phyloP scores from a whole-genome alignment of 1,140 invertebrate species.

The Mactra quadrangularis region DNA sequence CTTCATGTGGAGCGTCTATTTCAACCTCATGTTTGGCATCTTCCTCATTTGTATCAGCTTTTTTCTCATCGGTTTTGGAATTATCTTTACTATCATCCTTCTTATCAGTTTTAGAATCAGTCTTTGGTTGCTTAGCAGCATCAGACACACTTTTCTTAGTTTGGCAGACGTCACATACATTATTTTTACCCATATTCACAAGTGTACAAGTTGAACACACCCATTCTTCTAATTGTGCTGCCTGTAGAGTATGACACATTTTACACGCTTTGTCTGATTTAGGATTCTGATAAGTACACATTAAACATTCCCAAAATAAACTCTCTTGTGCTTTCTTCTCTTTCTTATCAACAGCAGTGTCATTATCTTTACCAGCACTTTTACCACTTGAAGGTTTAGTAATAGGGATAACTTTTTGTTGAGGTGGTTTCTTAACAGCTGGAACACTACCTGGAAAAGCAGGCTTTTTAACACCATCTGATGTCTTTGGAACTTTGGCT shows the following conservation, averaged over 20 bases:
- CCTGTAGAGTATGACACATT: slow-evolving; percentile 52
- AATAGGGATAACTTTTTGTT: background rate
- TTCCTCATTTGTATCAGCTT: slow-evolving; percentile 24
- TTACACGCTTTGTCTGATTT: slow-evolving; percentile 50
- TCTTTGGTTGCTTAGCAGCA: background rate
- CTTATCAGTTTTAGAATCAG: background rate
- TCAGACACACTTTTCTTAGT: slow-evolving; percentile 1
- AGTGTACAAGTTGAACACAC: slow-evolving; percentile 92
- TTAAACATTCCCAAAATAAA: slow-evolving; percentile 66
- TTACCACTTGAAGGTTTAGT: too few species aligned
- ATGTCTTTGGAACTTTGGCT: slow-evolving; percentile 41
- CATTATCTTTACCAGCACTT: slow-evolving; percentile 40
- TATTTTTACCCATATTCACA: slow-evolving; percentile 92
- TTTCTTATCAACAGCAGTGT: slow-evolving; percentile 18
- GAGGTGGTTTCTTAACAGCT: slow-evolving; percentile 56
- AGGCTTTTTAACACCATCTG: slow-evolving; percentile 6
- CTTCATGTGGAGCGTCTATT: background rate
- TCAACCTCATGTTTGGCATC: background rate
- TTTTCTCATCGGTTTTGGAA: background rate
- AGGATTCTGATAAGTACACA: slow-evolving; percentile 70
- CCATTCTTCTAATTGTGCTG: slow-evolving; percentile 85
- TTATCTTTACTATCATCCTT: background rate
- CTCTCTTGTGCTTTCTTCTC: slow-evolving; percentile 10
- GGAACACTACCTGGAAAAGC: slow-evolving; percentile 59
- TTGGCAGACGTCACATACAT: slow-evolving; percentile 92